Base-by-base conservation (phyloP, 1,140 invertebrate species). In the Aphis gossypii region DNA sequence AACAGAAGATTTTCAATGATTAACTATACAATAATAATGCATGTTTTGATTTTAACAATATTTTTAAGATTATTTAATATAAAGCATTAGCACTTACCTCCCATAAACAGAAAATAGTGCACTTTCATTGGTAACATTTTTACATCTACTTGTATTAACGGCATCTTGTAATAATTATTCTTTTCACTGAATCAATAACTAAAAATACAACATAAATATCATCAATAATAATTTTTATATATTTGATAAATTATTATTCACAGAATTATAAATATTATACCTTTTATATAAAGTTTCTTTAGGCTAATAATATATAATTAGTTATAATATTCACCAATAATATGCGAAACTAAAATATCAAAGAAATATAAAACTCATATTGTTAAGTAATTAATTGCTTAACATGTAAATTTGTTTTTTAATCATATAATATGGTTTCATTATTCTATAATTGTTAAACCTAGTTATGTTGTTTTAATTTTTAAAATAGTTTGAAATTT, bases 91-190 rank as follows among this genome's bases (percentile, higher is more conserved):
- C n/a, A 92, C 91, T 96, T 95, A 98, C 98, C 98, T 95, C 97
- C 98, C 96, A 98, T 98, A 94, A 97, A 98, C 35, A 98, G 95
- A 95, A 99, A 98, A 95, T 97, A 99, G 95, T 98, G 98, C 5
- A 96, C 97, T 95, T 99, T 99, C 95, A 98, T 97, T 82, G 98
- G 98, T 94, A 98, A 94, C 76, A 98, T 95, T 76, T 97, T 96
- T 95, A 96, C 97, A 95, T 98, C 97, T 54, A 98, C 95, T 94
- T 95, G 95, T 76, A 95, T 94, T 83, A 95, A 94, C 94, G 95
- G 96, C 91, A 94, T 95, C 94, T 94, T 94, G 93, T 21, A 35
- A 8, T 35, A 30, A 11, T 35, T 88, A 20, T 35, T 48, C n/a
- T 51, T 88, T 35, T 38, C 30, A 23, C 4, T 2, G 35, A 20